Conservation (phyloP, 30 jellyfish, hydroid and myxozoan genomes). For the Turritopsis rubra region DNA sequence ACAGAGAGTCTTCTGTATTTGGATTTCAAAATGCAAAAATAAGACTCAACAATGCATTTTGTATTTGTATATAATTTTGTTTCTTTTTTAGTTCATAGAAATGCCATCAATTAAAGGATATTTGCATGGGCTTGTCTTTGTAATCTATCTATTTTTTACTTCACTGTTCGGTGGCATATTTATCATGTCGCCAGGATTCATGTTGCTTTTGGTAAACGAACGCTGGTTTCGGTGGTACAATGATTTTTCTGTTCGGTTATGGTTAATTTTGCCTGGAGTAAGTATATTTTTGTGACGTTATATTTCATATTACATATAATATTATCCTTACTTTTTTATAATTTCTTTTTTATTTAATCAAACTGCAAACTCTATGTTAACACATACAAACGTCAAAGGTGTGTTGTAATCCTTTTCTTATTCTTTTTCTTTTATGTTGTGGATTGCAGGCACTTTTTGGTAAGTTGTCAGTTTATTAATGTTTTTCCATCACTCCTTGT, state of each 20-base stretch:
- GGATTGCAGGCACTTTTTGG: slow-evolving; percentile 60
- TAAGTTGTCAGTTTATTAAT: slow-evolving; percentile 25
- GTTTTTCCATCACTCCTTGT: background rate
- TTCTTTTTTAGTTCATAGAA: background rate
- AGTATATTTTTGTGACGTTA: slow-evolving; percentile 7
- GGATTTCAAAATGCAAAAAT: background rate
- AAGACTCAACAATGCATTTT: background rate
- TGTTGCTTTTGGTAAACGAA: slow-evolving; percentile 45
- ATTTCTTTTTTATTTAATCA: background rate
- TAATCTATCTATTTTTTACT: slow-evolving; percentile 29
- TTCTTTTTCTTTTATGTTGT: slow-evolving; percentile 17
- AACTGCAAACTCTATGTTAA: background rate
- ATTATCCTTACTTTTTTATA: background rate
- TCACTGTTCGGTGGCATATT: slow-evolving; percentile 59
- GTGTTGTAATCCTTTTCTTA: background rate
- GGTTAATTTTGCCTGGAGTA: slow-evolving; percentile 91
- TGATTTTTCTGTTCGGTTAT: slow-evolving; percentile 44
- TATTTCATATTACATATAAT: background rate
- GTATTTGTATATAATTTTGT: background rate
- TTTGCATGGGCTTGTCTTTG: slow-evolving; percentile 13
- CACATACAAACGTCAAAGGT: background rate
- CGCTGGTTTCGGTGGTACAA: slow-evolving; percentile 46
- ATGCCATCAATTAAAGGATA: slow-evolving; percentile 12
- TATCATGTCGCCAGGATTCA: slow-evolving; percentile 65
- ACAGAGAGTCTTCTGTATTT: too few relatives aligned